A percentile compares a stretch with the other conserved stretches of the same genome.
Conservation (phyloP, 2,113 vertebrate genomes). For the Ameiurus melas region DNA sequence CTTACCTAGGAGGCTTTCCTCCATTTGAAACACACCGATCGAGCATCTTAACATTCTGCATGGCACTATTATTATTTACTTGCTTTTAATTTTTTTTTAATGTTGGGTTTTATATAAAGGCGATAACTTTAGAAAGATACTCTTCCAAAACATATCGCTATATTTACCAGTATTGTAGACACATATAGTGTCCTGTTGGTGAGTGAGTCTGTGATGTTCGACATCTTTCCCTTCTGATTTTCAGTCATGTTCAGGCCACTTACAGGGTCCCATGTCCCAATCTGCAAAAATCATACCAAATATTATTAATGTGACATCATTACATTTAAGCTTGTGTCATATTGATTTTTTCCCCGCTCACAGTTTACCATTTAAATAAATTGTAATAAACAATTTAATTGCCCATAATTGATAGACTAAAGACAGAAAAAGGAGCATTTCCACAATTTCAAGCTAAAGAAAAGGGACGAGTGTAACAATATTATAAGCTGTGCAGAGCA, state of each 20-base stretch:
- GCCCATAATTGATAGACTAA: background rate
- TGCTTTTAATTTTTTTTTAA: background rate
- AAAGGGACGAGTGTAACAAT: background rate
- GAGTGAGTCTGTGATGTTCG: slow-evolving; percentile 92
- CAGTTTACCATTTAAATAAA: background rate
- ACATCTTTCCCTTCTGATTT: slow-evolving; percentile 89
- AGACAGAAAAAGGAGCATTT: background rate
- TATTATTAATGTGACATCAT: background rate
- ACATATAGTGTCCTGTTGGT: slow-evolving; percentile 92
- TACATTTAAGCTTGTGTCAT: background rate
- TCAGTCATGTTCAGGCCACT: slow-evolving; percentile 98
- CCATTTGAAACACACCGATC: background rate
- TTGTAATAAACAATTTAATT: background rate
- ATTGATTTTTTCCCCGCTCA: background rate
- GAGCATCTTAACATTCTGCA: background rate
- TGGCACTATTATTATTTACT: background rate
- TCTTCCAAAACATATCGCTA: background rate
- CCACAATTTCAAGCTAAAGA: background rate
- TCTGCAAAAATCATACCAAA: slow-evolving; percentile 72
- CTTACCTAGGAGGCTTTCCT: background rate
- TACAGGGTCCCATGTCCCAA: slow-evolving; percentile 94
- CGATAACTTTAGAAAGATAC: background rate
- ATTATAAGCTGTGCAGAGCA: background rate
- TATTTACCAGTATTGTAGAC: slow-evolving; percentile 92
- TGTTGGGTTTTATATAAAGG: no score